phyloP scores from a whole-genome alignment of 2,797 vertebrate genomes.

The Ctenosaura bakeri region DNA sequence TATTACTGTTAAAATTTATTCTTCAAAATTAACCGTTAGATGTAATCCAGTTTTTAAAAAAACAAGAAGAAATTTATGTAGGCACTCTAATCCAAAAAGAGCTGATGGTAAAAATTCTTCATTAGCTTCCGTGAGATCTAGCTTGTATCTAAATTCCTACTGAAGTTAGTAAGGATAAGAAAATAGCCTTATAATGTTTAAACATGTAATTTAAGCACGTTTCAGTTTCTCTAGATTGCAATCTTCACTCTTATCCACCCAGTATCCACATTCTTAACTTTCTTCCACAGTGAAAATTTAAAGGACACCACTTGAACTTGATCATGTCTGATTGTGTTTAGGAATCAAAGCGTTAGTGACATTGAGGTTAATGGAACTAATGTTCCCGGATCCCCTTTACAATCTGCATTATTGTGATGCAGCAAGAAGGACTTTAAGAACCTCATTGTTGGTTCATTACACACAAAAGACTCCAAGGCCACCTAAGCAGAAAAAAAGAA shows the following conservation, averaged over 20 bases:
- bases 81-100: background rate
- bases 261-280: background rate
- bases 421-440: background rate
- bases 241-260: background rate
- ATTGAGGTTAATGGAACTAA: background rate
- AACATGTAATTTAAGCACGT: background rate
- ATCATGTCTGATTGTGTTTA: background rate
- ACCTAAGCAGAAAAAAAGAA: too few species aligned
- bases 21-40: background rate
- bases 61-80: background rate
- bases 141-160: background rate
- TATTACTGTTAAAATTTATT: background rate
- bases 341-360: background rate
- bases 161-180: background rate
- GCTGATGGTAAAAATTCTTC: background rate
- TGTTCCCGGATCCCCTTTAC: background rate
- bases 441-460: background rate
- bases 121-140: background rate
- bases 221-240: background rate
- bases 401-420: background rate
- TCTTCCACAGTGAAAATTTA: background rate
- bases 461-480: background rate
- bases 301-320: too few species aligned
- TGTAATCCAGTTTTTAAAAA: background rate
- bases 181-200: background rate